phyloP scores from a whole-genome alignment of 2,113 vertebrate genomes.

The Brienomyrus brachyistius region DNA sequence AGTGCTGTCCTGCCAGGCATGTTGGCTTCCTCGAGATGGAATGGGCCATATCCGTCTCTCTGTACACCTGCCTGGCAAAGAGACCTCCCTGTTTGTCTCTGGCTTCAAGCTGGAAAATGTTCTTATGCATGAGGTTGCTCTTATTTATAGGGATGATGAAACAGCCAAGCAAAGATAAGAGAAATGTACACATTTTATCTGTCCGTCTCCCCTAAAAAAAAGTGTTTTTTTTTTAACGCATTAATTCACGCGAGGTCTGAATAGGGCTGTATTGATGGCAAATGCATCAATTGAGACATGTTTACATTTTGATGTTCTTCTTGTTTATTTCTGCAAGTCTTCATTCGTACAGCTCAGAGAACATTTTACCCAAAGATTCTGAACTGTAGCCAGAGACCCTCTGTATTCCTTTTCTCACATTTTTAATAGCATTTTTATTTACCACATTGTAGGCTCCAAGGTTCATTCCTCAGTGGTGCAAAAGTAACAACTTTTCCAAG shows the following conservation, averaged over 20 bases:
- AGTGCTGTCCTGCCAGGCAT: not conserved
- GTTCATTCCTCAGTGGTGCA: not conserved
- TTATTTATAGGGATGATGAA: conserved; percentile 14
- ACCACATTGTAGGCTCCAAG: not conserved
- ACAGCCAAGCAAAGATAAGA: conserved; percentile 1
- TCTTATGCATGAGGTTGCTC: not conserved
- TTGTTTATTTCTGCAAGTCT: not conserved
- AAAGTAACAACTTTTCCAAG: not conserved
- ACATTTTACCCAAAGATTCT: not conserved
- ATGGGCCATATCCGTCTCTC: not conserved
- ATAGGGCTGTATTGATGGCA: not conserved
- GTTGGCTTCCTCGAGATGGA: not conserved
- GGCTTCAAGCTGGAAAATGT: not conserved
- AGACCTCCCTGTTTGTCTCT: not conserved
- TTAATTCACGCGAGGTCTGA: not conserved
- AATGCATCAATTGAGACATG: not conserved
- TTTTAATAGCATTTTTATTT: conserved; percentile 3
- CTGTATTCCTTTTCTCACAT: not conserved
- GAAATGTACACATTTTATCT: not conserved
- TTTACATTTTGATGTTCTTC: not conserved
- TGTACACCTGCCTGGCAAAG: not conserved
- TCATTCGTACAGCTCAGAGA: not conserved
- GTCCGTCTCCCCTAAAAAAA: not conserved
- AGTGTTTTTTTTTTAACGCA: not conserved
- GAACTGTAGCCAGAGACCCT: not conserved